Conservation (phyloP, 2,888 invertebrate genomes). For the Amiota minor region DNA sequence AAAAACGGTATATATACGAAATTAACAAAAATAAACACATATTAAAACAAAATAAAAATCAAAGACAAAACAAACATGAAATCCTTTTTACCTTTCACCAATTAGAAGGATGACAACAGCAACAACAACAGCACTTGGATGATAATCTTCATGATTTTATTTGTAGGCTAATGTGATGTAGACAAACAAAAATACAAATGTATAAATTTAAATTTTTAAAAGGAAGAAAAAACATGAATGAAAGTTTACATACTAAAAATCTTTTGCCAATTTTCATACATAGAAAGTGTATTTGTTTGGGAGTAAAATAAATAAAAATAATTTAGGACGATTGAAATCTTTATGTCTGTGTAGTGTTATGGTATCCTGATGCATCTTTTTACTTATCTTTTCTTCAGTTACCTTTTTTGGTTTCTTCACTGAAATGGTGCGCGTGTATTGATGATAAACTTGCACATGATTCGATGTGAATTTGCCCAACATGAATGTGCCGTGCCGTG, state of each 20-base stretch:
- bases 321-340: conserved; percentile 8
- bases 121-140: no score
- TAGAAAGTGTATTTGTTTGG: conserved; percentile 62
- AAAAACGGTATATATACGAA: conserved; percentile 4
- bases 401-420: conserved; percentile 69
- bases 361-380: conserved; percentile 14
- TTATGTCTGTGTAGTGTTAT: neutral
- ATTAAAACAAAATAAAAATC: conserved; percentile 21
- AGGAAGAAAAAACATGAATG: no score
- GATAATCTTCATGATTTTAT: no score
- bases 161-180: no score
- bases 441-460: conserved; percentile 70
- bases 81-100: conserved; percentile 33
- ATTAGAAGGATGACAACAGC: conserved; percentile 22
- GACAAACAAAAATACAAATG: no score
- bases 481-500: conserved; percentile 48
- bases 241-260: no score
- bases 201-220: no score
- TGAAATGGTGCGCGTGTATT: conserved; percentile 66
- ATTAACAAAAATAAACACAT: conserved; percentile 7
- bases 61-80: conserved; percentile 22
- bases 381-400: conserved; percentile 33
- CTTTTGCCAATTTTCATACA: conserved; percentile 34
- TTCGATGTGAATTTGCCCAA: conserved; percentile 71
- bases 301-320: conserved; percentile 47